A percentile compares a stretch with the other conserved stretches of the same genome.
Conservation (phyloP, 1,140 invertebrate genomes). For the Scaptomyza hsui region DNA sequence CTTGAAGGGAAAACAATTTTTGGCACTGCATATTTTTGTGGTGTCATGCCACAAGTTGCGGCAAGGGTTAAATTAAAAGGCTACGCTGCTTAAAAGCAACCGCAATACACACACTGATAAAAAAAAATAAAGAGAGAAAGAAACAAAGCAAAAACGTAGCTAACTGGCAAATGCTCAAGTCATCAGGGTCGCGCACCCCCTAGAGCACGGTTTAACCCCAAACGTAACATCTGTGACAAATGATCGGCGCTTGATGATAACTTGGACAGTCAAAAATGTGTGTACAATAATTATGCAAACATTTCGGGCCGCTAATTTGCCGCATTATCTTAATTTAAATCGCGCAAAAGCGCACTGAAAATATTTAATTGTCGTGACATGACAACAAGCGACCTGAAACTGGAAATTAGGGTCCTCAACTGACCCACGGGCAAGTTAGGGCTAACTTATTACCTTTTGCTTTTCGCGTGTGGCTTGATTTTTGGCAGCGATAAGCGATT, state of each 20-base stretch:
- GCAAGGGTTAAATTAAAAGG: conserved; percentile 75
- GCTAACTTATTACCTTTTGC: conserved; percentile 25
- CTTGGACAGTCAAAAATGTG: conserved; percentile 57
- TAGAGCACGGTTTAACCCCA: conserved; percentile 45
- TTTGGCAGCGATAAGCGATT: conserved; percentile 66
- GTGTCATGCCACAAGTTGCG: conserved; percentile 66
- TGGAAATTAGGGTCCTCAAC: conserved; percentile 72
- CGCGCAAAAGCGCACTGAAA: conserved; percentile 74
- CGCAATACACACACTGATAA: conserved; percentile 28
- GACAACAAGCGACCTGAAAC: conserved; percentile 73
- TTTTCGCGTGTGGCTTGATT: conserved; percentile 68
- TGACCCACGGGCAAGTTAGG: conserved; percentile 37
- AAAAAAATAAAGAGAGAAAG: neutral
- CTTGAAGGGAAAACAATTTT: conserved; percentile 59
- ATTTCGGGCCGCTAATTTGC: conserved; percentile 79
- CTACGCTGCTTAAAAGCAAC: conserved; percentile 63
- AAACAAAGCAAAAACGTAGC: neutral
- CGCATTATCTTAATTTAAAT: conserved; percentile 80
- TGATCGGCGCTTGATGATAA: conserved; percentile 64
- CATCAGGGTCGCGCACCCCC: conserved; percentile 57
- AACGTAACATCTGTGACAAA: conserved; percentile 73
- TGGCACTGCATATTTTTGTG: conserved; percentile 52
- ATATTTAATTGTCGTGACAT: conserved; percentile 80
- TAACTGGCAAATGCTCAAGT: conserved; percentile 64
- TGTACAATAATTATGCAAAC: conserved; percentile 75